Percentiles rank a stretch among this genome's conserved stretches.
Evolutionary conservation across 1,140 invertebrate species (phyloP).

Genomic region (Drosophila bifasciata): DNA sequence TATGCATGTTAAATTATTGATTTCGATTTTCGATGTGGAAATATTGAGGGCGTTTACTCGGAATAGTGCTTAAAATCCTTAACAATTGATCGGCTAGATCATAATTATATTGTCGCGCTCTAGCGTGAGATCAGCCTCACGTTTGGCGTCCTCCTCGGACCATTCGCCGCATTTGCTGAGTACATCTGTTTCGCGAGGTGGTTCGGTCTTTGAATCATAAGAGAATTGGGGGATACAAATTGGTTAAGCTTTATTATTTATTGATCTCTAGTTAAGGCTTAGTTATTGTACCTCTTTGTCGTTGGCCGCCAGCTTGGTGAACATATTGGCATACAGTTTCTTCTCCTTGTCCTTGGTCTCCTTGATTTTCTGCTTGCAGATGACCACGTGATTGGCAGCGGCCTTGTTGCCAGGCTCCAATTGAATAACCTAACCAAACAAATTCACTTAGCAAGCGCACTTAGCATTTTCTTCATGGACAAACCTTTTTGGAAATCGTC

Average conservation of each 20-base stretch:
- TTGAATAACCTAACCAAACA: slow-evolving; percentile 80
- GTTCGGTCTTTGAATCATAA: slow-evolving; percentile 84
- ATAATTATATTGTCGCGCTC: slow-evolving; percentile 83
- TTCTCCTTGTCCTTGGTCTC: slow-evolving; percentile 93
- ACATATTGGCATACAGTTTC: slow-evolving; percentile 97
- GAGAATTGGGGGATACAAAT: background rate
- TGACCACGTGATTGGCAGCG: slow-evolving; percentile 90
- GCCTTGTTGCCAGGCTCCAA: slow-evolving; percentile 89
- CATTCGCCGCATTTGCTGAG: slow-evolving; percentile 88
- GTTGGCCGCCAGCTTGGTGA: slow-evolving; percentile 93
- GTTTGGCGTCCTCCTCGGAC: slow-evolving; percentile 86
- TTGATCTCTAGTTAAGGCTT: slow-evolving; percentile 5
- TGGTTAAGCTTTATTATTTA: slow-evolving; percentile 31
- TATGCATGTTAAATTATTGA: slow-evolving; percentile 26
- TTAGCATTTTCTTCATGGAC: too few species aligned
- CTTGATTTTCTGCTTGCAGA: slow-evolving; percentile 91
- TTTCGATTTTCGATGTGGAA: slow-evolving; percentile 21
- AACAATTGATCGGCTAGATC: slow-evolving; percentile 56
- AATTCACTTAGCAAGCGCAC: too few species aligned
- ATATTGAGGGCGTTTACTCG: slow-evolving; percentile 10
- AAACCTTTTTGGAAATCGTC: slow-evolving; percentile 91
- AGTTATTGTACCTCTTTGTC: slow-evolving; percentile 89
- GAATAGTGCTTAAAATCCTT: slow-evolving; percentile 36
- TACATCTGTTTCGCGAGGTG: slow-evolving; percentile 85
- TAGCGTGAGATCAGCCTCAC: slow-evolving; percentile 76